Percentiles rank a stretch among this genome's conserved stretches.
phyloP scores from a whole-genome alignment of 2,888 invertebrate species.

The Pinctada fucata region DNA sequence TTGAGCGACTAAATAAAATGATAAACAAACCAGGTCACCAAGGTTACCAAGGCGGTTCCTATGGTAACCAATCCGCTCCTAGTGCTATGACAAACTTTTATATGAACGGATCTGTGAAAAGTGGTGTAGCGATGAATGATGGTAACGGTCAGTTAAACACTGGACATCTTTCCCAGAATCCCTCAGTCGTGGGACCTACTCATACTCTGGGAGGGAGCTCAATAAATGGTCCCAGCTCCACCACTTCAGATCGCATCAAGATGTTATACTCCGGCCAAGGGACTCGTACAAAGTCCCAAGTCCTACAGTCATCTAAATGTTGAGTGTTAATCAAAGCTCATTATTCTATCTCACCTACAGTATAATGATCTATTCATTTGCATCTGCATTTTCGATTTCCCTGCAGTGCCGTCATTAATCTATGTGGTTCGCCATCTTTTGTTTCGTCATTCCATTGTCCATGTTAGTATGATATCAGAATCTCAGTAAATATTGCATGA shows the following conservation, averaged over 20 bases:
- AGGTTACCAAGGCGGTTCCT: constrained; percentile 2
- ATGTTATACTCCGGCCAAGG: constrained; percentile 45
- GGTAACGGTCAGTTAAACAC: constrained; percentile 10
- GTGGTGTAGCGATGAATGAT: constrained; percentile 11
- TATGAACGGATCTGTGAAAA: constrained; percentile 18
- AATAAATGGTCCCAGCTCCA: not conserved
- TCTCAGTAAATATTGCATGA: no score
- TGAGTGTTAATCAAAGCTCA: constrained; percentile 12
- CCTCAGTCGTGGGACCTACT: not conserved
- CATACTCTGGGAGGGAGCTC: not conserved
- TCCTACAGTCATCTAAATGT: constrained; percentile 62
- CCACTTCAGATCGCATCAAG: constrained; percentile 29
- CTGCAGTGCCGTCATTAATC: no score
- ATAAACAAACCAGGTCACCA: not conserved
- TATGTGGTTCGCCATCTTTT: no score
- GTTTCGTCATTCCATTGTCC: no score
- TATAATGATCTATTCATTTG: no score
- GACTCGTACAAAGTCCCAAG: constrained; percentile 44
- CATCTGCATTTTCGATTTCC: no score
- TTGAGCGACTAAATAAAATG: not conserved
- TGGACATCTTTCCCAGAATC: constrained; percentile 4
- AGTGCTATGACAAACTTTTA: constrained; percentile 10
- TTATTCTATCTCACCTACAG: no score
- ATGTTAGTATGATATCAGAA: no score
- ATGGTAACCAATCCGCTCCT: not conserved